Evolutionary conservation across 2,888 invertebrate species (phyloP).

Genomic region (Prosapia bicincta): DNA sequence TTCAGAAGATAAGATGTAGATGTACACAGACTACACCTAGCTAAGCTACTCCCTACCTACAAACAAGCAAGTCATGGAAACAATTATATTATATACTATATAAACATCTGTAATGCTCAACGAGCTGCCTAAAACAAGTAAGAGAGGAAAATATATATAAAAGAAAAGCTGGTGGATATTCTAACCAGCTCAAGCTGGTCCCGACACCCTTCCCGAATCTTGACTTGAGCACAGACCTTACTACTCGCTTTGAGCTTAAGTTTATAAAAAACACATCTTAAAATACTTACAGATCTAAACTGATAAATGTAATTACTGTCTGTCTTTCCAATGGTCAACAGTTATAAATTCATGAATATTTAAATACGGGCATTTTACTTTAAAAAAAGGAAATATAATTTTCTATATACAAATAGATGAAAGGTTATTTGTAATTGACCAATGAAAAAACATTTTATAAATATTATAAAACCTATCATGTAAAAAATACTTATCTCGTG

Average conservation of each 20-base stretch:
- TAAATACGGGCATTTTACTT: slow-evolving; percentile 12
- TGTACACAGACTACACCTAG: slow-evolving; percentile 34
- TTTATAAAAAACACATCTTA: slow-evolving; percentile 24
- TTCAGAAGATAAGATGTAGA: slow-evolving; percentile 30
- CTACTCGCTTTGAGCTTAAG: slow-evolving; percentile 24
- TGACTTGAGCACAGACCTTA: slow-evolving; percentile 20
- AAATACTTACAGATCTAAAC: neutral
- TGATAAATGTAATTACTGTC: slow-evolving; percentile 12
- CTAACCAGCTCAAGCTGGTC: slow-evolving; percentile 8
- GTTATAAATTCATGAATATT: slow-evolving; percentile 24
- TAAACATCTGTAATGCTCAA: slow-evolving; percentile 32
- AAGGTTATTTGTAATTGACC: slow-evolving; percentile 24
- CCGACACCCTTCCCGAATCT: slow-evolving; percentile 16
- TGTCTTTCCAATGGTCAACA: slow-evolving; percentile 21
- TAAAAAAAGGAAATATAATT: slow-evolving; percentile 14
- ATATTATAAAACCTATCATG: slow-evolving; percentile 31
- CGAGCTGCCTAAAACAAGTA: slow-evolving; percentile 33
- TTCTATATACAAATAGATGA: slow-evolving; percentile 26
- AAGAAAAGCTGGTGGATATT: slow-evolving; percentile 25
- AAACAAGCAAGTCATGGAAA: slow-evolving; percentile 34
- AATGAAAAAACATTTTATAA: slow-evolving; percentile 28
- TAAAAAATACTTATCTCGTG: slow-evolving; percentile 32
- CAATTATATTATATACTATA: slow-evolving; percentile 32
- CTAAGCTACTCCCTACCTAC: slow-evolving; percentile 30
- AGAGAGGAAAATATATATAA: slow-evolving; percentile 31